These are phyloP conservation scores for Podarcis muralis DNA, from an alignment of 2,113 vertebrate genomes.

Conservation along the genomic window DNA sequence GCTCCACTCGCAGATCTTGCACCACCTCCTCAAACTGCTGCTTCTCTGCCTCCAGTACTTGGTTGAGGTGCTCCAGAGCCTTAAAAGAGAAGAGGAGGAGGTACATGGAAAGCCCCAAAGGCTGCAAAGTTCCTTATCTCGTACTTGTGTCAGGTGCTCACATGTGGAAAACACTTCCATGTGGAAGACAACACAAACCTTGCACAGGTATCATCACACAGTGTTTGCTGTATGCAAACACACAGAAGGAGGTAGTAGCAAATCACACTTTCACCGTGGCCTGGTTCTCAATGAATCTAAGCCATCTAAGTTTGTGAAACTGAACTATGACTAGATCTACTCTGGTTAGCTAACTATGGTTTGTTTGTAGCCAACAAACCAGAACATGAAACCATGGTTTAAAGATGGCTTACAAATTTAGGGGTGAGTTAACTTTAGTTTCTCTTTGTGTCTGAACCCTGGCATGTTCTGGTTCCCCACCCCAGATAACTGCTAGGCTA, in stretches of 20 bases:
- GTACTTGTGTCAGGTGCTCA: not conserved
- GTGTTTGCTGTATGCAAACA: no score
- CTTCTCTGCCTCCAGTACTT: conserved; percentile 93
- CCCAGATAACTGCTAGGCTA: no score
- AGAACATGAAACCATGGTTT: not conserved
- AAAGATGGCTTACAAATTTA: no score
- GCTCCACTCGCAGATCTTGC: conserved; percentile 88
- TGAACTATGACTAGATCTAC: not conserved
- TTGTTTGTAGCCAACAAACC: not conserved
- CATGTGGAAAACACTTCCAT: not conserved
- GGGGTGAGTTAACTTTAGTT: no score
- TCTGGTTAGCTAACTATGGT: not conserved
- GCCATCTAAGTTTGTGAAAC: not conserved
- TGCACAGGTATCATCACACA: not conserved
- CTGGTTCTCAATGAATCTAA: not conserved
- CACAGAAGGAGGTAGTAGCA: not conserved
- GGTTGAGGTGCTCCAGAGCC: conserved; percentile 93
- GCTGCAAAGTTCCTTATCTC: not conserved
- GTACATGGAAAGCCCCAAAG: not conserved
- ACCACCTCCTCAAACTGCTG: conserved; percentile 94
- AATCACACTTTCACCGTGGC: not conserved
- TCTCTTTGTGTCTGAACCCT: no score
- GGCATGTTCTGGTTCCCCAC: no score
- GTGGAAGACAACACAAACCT: not conserved
- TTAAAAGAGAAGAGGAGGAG: conserved; percentile 55